Conservation (phyloP, 1,140 invertebrate species). For the Coenobita brevimanus region DNA sequence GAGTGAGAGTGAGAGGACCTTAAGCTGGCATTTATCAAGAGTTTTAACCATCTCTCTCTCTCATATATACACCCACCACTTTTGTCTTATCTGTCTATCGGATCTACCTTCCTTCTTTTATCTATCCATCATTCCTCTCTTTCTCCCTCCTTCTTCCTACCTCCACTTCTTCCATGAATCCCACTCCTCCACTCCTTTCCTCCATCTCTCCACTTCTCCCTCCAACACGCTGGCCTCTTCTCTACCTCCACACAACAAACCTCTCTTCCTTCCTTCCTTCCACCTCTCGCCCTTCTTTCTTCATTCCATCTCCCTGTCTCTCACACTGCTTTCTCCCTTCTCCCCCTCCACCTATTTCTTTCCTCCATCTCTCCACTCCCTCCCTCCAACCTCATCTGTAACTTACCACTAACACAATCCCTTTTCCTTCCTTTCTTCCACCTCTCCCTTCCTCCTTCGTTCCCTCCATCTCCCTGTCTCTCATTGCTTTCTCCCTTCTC, state of each 20-base stretch:
- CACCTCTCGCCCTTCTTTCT: neutral
- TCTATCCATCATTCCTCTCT: neutral
- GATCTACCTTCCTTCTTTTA: neutral
- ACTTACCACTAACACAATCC: neutral
- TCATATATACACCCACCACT: too few species aligned
- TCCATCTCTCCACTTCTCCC: neutral
- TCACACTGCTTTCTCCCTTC: neutral
- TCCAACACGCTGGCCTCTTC: too few species aligned
- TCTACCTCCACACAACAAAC: too few species aligned
- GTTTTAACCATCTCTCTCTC: too few species aligned
- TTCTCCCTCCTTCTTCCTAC: neutral
- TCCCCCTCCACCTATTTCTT: neutral
- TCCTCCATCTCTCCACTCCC: neutral
- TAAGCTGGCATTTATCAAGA: too few species aligned
- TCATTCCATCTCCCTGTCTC: neutral
- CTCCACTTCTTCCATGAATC: neutral
- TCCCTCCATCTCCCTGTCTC: neutral
- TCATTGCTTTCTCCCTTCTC: neutral
- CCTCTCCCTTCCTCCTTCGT: neutral
- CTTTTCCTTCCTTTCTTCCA: neutral
- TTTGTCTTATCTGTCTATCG: too few species aligned
- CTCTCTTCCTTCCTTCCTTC: too few species aligned
- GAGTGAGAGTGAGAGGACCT: constrained; percentile 45
- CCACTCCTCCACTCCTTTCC: neutral
- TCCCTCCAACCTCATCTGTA: neutral